Conservation (phyloP, 1,140 invertebrate genomes). For the Pseudomyrmex dendroicus region DNA sequence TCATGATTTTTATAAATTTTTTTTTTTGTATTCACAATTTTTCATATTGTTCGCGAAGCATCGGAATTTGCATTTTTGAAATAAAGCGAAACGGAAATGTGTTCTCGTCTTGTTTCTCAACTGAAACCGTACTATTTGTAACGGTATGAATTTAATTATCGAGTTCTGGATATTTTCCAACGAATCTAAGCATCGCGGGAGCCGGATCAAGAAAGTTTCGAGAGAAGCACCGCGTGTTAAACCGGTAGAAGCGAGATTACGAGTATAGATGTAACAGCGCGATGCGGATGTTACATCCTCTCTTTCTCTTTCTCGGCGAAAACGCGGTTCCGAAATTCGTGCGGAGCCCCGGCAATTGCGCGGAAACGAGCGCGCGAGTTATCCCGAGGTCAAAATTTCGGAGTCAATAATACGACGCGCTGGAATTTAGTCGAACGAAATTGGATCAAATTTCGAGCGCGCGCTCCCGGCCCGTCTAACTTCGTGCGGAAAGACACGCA, state of each 20-base stretch:
- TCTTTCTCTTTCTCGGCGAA: no score
- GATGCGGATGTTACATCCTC: conserved; percentile 13
- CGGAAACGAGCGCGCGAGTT: conserved; percentile 10
- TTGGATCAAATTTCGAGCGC: conserved; percentile 9
- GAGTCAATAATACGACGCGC: conserved; percentile 10
- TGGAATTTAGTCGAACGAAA: not conserved
- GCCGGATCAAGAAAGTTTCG: conserved; percentile 37
- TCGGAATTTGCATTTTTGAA: no score
- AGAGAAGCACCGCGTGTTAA: conserved; percentile 24
- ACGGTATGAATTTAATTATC: conserved; percentile 19
- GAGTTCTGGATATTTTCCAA: conserved; percentile 10
- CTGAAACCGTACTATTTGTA: not conserved
- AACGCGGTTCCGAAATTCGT: conserved; percentile 17
- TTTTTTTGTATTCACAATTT: not conserved
- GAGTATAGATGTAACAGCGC: conserved; percentile 30
- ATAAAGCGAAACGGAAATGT: no score
- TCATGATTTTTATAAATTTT: not conserved
- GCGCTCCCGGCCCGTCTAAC: conserved; percentile 40
- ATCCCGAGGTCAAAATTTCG: conserved; percentile 28
- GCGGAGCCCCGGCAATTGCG: not conserved
- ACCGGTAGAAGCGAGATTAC: conserved; percentile 40
- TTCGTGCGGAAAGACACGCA: conserved; percentile 49
- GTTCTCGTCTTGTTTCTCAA: no score
- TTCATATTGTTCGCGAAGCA: no score
- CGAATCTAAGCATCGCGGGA: not conserved